Base-by-base conservation (phyloP, 1,140 invertebrate genomes). In the Brachionus paranguensis region DNA sequence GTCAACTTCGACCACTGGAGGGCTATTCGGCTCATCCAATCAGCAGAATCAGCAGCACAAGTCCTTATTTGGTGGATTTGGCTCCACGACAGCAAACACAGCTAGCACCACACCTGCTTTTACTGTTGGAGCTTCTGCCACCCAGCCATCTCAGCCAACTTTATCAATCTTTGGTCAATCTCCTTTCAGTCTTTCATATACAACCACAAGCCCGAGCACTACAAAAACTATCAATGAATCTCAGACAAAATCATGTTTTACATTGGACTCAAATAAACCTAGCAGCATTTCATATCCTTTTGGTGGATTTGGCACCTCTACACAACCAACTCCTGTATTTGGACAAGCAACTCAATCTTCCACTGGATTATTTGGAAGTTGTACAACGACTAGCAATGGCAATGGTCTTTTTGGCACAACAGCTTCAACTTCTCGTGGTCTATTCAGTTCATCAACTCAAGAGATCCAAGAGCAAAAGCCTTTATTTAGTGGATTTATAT, bases 181-280 rank as follows among this genome's bases (percentile, higher is more conserved):
- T 37, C 33, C 5, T 37, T 37, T 7, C 33, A 5, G 6, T 5
- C 6, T 37, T 37, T 1, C 33, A 37, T 6, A 37, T 6, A 37
- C 33, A 17, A 81, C 79, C n/a, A 45, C 84, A n/a, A 47, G 43
- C 8, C 41, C 55, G 14, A 53, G 11, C 10, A 37, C 55, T 45
- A 20, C 14, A 2, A 76, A 27, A 14, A 53, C 50, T 50, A 10
- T 60, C 3, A 45, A 45, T 68, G 72, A 12, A 10, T 83, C 53
- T 29, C 41, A 84, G 12, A 33, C 86, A 20, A 86, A 85, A 45
- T 86, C 86, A 24, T 83, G 84, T 20, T 88, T 88, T 84, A 87
- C 85, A 84, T 86, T 4, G 88, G 90, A 78, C 17, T 70, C 79
- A 5, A 81, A 68, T 45, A n/a, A 72, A 41, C 41, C 12, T 70